A percentile compares a stretch with the other conserved stretches of the same genome.
These are phyloP conservation scores for Orthonyx spaldingii DNA, from an alignment of 2,113 vertebrate genomes.

Conservation along the genomic window DNA sequence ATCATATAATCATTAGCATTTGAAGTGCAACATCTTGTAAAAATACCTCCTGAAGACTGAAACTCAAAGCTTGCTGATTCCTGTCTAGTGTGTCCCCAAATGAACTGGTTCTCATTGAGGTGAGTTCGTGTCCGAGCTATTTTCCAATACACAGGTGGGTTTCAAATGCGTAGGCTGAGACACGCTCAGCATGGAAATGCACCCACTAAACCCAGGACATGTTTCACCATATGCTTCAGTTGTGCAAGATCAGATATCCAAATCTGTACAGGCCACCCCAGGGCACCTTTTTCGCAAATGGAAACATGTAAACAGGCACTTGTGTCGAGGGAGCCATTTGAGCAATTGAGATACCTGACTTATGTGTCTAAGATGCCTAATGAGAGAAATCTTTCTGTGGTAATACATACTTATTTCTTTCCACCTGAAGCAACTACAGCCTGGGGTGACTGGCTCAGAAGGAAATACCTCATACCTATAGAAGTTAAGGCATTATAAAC, in stretches of 20 bases:
- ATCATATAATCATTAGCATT: neutral
- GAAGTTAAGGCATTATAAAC: neutral
- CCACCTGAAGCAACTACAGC: neutral
- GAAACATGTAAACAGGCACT: neutral
- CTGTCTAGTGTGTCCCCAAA: neutral
- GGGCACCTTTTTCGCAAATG: neutral
- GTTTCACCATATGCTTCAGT: neutral
- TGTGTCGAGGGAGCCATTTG: neutral
- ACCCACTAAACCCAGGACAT: neutral
- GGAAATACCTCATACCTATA: neutral
- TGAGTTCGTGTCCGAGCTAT: accelerated
- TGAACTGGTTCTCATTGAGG: neutral
- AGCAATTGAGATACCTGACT: neutral
- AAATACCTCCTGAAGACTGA: neutral
- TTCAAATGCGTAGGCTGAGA: neutral
- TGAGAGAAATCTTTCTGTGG: neutral
- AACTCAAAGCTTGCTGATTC: neutral
- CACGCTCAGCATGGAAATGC: neutral
- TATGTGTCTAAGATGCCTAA: neutral
- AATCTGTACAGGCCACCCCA: neutral
- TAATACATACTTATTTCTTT: neutral
- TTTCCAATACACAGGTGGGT: neutral
- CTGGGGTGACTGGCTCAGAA: neutral
- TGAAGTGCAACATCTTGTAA: neutral
- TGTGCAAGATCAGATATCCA: neutral